Evolutionary conservation across 2,797 vertebrate genomes (phyloP), one percentile per base, ranked within the genome.

Genomic region (Poeciliopsis infans): DNA sequence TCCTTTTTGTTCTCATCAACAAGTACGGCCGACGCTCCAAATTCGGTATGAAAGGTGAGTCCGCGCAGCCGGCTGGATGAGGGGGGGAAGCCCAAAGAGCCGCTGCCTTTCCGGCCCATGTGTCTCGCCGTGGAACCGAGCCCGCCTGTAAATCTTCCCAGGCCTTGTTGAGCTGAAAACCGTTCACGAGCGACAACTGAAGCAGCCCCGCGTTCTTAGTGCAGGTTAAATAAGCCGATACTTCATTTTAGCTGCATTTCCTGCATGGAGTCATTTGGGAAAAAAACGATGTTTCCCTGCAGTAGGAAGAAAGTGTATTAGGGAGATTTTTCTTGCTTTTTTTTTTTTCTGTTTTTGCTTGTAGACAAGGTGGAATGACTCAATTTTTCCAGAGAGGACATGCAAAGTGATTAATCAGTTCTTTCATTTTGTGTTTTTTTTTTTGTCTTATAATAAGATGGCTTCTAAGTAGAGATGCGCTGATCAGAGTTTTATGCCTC

Each of bases 31-130:
- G 98, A 4, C 96, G 97, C 82, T 99, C 97, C 92, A 99, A 99
- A 92, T 99, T 98, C 82, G 98, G 98, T 84, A 99, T 99, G 97
- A 99, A 99, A 97, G 98, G 98, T 99, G 96, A 91, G 96, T 90
- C 83, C 61, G 45, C 82, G 75, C 73, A 76, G 64, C 90, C 51
- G 73, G 57, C 31, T 72, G 80, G 76, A 75, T 61, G 2, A n/a
- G 59, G 59, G 82, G 64, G 73, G 83, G 64, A 49, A 68, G 28
- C 79, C 71, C 49, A 69, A 25, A 57, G 72, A 79, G 47, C 74
- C 31, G 70, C 87, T 6, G 16, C 53, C 69, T 91, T 90, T 82
- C 88, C 86, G 84, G 79, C 69, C 39, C 77, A 89, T 91, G 88
- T 82, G 74, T 93, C 87, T 90, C 53, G 49, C 78, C 74, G 73